A percentile compares a stretch with the other conserved stretches of the same genome.
These are phyloP conservation scores for Drosophila birchii DNA, from an alignment of 2,888 invertebrate genomes.

Conservation along the genomic window DNA sequence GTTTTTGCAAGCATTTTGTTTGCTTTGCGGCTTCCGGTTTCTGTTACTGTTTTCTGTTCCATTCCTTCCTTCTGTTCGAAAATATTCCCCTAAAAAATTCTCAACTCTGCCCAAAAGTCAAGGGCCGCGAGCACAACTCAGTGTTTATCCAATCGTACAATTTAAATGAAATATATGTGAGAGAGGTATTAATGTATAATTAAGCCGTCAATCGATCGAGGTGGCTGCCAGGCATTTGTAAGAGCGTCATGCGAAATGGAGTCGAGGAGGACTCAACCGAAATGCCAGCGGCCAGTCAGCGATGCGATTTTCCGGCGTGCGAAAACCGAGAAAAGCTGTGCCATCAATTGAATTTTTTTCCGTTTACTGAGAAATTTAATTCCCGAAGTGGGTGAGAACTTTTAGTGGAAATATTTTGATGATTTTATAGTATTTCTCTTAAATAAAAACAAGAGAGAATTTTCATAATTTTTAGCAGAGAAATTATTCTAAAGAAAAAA, in stretches of 20 bases:
- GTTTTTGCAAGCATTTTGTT: slow-evolving; percentile 77
- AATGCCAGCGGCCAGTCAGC: slow-evolving; percentile 23
- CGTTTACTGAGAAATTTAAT: background rate
- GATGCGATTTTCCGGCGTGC: background rate
- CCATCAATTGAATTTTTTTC: background rate
- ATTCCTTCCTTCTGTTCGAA: slow-evolving; percentile 60
- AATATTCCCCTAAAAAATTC: slow-evolving; percentile 37
- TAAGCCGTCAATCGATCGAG: slow-evolving; percentile 14
- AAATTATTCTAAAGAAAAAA: background rate
- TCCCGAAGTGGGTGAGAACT: background rate
- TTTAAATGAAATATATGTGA: slow-evolving; percentile 16
- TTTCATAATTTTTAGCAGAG: fast-evolving
- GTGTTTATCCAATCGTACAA: slow-evolving; percentile 16
- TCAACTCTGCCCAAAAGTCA: background rate
- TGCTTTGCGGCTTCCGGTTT: slow-evolving; percentile 78
- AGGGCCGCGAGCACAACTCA: slow-evolving; percentile 6
- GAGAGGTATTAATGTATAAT: slow-evolving; percentile 13
- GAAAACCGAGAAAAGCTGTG: slow-evolving; percentile 13
- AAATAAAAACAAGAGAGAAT: background rate
- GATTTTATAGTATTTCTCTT: background rate
- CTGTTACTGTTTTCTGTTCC: slow-evolving; percentile 40
- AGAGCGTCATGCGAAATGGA: slow-evolving; percentile 12
- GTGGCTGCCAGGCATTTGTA: slow-evolving; percentile 12
- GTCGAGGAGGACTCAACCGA: background rate
- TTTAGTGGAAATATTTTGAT: background rate